Percentiles rank a stretch among this genome's conserved stretches.
Evolutionary conservation across 1,140 invertebrate genomes (phyloP).

Genomic region (Lamellibrachia luymesi): DNA sequence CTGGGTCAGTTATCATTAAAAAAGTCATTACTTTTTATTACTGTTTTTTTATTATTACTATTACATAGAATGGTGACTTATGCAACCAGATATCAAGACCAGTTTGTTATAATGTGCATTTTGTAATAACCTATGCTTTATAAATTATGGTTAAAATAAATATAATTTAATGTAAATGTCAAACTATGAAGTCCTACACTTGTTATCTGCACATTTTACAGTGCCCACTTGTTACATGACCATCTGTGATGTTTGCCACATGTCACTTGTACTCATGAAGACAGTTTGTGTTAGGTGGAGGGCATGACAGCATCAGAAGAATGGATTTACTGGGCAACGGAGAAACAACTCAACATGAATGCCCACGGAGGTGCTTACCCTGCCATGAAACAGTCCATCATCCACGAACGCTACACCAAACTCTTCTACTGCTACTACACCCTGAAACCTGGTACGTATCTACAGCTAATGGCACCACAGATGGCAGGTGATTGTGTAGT

Average conservation of each 20-base stretch:
- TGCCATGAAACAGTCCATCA: slow-evolving; percentile 23
- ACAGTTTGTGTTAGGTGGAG: slow-evolving; percentile 24
- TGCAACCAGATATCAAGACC: no score
- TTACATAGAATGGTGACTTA: neutral
- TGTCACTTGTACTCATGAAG: neutral
- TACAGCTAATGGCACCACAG: neutral
- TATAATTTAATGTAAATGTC: neutral
- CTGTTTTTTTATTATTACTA: neutral
- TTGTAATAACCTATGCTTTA: no score
- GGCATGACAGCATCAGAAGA: slow-evolving; percentile 41
- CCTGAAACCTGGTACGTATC: neutral
- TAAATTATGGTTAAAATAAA: neutral
- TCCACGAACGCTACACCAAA: slow-evolving; percentile 35
- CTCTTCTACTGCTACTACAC: slow-evolving; percentile 45
- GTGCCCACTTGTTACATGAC: neutral
- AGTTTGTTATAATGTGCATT: no score
- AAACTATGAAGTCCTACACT: neutral
- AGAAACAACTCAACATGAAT: slow-evolving; percentile 30
- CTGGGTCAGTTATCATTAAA: no score
- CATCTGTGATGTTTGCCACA: neutral
- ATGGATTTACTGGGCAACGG: slow-evolving; percentile 44
- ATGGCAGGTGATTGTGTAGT: neutral
- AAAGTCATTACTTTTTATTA: neutral
- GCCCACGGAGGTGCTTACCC: slow-evolving; percentile 28
- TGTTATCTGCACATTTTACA: neutral